phyloP scores from a whole-genome alignment of 1,140 invertebrate species.

The Heliothis virescens region DNA sequence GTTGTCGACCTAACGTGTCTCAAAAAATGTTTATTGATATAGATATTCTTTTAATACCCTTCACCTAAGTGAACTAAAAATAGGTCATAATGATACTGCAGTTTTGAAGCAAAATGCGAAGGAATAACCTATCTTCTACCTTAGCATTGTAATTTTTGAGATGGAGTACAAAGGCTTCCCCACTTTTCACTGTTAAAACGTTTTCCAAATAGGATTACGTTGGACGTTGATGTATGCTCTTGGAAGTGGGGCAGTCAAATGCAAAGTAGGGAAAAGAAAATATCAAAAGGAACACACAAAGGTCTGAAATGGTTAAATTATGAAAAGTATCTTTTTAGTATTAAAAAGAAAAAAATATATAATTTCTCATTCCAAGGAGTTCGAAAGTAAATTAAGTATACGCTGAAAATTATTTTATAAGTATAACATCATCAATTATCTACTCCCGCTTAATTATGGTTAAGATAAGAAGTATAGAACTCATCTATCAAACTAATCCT shows the following conservation, averaged over 20 bases:
- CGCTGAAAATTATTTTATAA: too few relatives aligned
- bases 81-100: not conserved
- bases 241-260: conserved; percentile 18
- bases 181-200: conserved; percentile 23
- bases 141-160: not conserved
- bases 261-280: conserved; percentile 25
- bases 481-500: too few relatives aligned
- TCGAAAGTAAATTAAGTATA: too few relatives aligned
- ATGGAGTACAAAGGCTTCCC: conserved; percentile 13
- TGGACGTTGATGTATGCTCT: conserved; percentile 33
- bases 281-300: conserved; percentile 1
- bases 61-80: not conserved
- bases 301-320: conserved; percentile 2
- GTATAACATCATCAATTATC: too few relatives aligned
- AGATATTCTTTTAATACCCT: not conserved
- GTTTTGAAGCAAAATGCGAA: not conserved
- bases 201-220: conserved; percentile 28
- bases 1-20: not conserved
- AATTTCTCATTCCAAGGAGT: too few relatives aligned
- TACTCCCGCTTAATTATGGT: too few relatives aligned
- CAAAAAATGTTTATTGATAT: conserved; percentile 15
- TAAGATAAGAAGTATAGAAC: too few relatives aligned
- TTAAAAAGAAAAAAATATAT: too few relatives aligned
- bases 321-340: not conserved
- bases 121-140: not conserved